Base-by-base conservation (phyloP, 2,888 invertebrate species). In the Phyto melanocephala region DNA sequence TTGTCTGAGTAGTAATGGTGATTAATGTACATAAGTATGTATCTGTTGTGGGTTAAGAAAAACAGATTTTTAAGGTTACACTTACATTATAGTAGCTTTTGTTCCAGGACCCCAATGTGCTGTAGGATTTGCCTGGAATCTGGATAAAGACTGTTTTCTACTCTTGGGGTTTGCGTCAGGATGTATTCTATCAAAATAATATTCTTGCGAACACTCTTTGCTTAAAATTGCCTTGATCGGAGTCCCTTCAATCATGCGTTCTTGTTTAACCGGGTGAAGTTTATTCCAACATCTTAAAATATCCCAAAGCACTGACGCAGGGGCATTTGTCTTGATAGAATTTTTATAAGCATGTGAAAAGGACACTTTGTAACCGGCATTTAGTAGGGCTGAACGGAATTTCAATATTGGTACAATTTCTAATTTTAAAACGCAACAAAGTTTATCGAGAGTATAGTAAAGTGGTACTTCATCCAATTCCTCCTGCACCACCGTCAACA, bases 261-360 rank as follows among this genome's bases (percentile, higher is more conserved):
- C 93, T 33, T 93, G 91, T 84, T 93, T 94, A 3, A 94, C 93
- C 0, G 96, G 95, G 90, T 95, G 94, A 0, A 91, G 88, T 84
- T 93, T 93, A 85, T 94, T 94, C 97, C 97, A 98, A 56, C 94
- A 93, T 80, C 97, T 92, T 86, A 99, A 93, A 72, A 99, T 94
- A 90, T 99, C 98, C 99, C 99, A 99, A 17, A 99, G 88, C 10
- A 98, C 93, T 1, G 92, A 91, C 45, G 94, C 92, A 0, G 99
- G 98, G 2, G 99, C 99, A 89, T 96, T 93, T 0, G 99, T 99
- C 92, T 99, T 99, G 22, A 99, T 92, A 0, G 98, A 97, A 85
- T 94, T 94, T 88, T 95, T 96, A 84, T 94, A 94, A 74, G 96
- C 96, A 92, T 99, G 99, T 0, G 99, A 97, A 87, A 94, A 95